Evolutionary conservation across 2,888 invertebrate species (phyloP).

Genomic region (Ditylenchus weischeri): DNA sequence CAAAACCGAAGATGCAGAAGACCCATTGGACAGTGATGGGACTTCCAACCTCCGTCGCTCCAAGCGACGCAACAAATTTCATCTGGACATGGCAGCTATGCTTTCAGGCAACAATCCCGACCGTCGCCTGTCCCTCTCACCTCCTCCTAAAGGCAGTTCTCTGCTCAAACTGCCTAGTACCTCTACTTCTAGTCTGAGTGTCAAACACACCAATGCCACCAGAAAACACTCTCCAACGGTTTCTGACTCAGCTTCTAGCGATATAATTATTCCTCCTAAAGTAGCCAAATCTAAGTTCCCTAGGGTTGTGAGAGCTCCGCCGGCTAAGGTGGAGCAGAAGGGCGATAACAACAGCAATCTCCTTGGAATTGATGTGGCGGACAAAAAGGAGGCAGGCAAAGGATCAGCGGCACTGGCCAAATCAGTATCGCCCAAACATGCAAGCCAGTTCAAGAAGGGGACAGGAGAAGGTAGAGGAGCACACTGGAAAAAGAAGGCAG

Average conservation of each 20-base stretch:
- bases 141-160: neutral
- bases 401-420: too few species aligned
- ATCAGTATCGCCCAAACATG: neutral
- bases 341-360: too few species aligned
- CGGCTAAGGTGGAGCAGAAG: too few species aligned
- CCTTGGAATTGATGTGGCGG: too few species aligned
- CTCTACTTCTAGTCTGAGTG: too few species aligned
- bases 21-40: neutral
- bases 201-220: too few species aligned
- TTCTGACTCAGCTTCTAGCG: too few species aligned
- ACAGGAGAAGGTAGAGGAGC: neutral
- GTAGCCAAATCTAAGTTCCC: neutral
- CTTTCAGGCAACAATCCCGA: slow-evolving; percentile 13
- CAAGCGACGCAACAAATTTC: slow-evolving; percentile 25
- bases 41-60: slow-evolving; percentile 16
- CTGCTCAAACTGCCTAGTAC: neutral
- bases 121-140: slow-evolving; percentile 6
- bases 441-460: neutral
- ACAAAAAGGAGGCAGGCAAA: too few species aligned
- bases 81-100: slow-evolving; percentile 22
- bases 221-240: too few species aligned
- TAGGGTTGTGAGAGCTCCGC: neutral
- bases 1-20: neutral
- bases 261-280: too few species aligned
- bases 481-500: neutral